Conservation (phyloP, 2,888 invertebrate species). For the Chironomus tentans region DNA sequence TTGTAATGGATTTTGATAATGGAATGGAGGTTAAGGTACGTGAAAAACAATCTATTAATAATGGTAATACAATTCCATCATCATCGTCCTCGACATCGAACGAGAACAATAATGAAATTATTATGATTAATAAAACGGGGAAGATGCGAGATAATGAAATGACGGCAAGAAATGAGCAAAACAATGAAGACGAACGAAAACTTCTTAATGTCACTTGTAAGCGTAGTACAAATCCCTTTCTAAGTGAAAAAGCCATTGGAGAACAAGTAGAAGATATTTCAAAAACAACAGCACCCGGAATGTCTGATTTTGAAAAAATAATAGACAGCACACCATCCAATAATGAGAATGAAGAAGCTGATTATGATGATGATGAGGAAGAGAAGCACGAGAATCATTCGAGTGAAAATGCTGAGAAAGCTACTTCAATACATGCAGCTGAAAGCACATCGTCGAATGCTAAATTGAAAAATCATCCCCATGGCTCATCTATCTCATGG, state of each 20-base stretch:
- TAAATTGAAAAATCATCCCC: background rate
- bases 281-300: background rate
- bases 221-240: slow-evolving; percentile 27
- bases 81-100: slow-evolving; percentile 2
- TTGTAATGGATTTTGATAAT: background rate
- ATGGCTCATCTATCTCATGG: background rate
- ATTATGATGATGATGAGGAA: slow-evolving; percentile 9
- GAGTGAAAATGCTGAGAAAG: background rate
- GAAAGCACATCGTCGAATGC: background rate
- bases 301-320: background rate
- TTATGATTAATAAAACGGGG: background rate
- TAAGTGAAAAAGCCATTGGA: background rate
- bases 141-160: background rate
- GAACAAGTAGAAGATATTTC: no score
- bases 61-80: background rate
- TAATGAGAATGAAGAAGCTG: background rate
- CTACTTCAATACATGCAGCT: background rate
- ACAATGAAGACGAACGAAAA: background rate
- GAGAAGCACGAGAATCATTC: background rate
- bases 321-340: background rate
- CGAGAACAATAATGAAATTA: slow-evolving; percentile 3
- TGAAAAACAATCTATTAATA: background rate
- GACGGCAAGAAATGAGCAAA: background rate
- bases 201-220: slow-evolving; percentile 8
- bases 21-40: background rate